A percentile compares a stretch with the other conserved stretches of the same genome.
Evolutionary conservation across 1,140 invertebrate species (phyloP).

Genomic region (Caerostris extrusa): DNA sequence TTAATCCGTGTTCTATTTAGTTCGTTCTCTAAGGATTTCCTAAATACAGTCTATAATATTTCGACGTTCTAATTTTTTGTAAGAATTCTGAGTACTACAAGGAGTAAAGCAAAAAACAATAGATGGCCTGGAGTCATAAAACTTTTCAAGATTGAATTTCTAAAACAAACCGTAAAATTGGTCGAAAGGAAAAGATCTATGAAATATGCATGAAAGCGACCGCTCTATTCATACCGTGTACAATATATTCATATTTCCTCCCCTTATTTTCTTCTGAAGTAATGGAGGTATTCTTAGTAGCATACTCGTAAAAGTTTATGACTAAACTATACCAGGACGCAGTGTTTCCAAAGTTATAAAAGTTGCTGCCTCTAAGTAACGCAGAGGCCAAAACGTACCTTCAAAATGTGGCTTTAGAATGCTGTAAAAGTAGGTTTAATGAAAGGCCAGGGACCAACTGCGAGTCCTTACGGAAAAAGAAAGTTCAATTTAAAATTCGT

Average conservation of each 20-base stretch:
- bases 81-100: neutral
- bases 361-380: constrained; percentile 37
- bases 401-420: constrained; percentile 37
- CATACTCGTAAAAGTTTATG: constrained; percentile 26
- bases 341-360: constrained; percentile 59
- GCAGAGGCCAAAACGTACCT: constrained; percentile 2
- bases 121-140: constrained; percentile 45
- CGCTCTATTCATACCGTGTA: neutral
- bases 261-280: constrained; percentile 23
- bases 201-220: constrained; percentile 58
- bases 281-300: neutral
- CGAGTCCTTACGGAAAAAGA: constrained; percentile 23
- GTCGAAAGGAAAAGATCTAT: constrained; percentile 5
- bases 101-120: neutral
- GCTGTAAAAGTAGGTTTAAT: constrained; percentile 31
- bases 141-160: constrained; percentile 65
- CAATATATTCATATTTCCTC: constrained; percentile 56
- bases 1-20: too few relatives aligned
- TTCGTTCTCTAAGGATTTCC: neutral
- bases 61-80: neutral
- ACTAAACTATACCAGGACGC: constrained; percentile 26
- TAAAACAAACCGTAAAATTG: constrained; percentile 66
- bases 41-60: neutral
- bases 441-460: constrained; percentile 7
- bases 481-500: constrained; percentile 40